phyloP scores from a whole-genome alignment of 2,113 vertebrate genomes.

The Bostrychus sinensis region DNA sequence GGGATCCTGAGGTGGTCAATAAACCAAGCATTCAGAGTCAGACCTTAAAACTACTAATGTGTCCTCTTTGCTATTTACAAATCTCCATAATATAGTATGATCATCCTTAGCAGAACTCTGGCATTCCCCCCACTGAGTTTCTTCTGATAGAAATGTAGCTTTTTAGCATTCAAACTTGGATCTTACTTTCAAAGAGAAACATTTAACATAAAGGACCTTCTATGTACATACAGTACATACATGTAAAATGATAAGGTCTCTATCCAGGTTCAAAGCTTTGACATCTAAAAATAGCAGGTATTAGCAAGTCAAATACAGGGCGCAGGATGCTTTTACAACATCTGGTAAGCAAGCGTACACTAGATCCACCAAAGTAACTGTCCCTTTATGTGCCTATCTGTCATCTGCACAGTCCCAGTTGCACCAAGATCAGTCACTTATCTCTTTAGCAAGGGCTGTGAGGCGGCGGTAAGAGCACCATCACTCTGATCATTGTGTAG shows the following conservation, averaged over 20 bases:
- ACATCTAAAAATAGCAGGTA: conserved; percentile 40
- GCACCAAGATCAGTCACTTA: conserved; percentile 53
- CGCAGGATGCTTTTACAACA: conserved; percentile 37
- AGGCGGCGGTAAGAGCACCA: conserved; percentile 37
- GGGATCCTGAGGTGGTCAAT: conserved; percentile 53
- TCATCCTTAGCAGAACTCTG: not conserved
- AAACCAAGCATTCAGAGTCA: not conserved
- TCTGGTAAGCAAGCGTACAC: conserved; percentile 41
- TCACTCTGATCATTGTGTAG: conserved; percentile 61
- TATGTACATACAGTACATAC: not conserved
- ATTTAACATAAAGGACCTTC: conserved; percentile 11
- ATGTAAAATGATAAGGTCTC: conserved; percentile 10
- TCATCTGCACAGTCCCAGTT: conserved; percentile 39
- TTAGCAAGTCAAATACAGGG: conserved; percentile 57
- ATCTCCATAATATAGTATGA: conserved; percentile 5
- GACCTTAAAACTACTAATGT: not conserved
- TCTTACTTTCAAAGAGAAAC: conserved; percentile 23
- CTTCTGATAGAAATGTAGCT: conserved; percentile 13
- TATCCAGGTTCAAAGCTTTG: conserved; percentile 23
- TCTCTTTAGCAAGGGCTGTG: conserved; percentile 48
- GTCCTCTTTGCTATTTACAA: not conserved
- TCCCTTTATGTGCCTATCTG: conserved; percentile 48
- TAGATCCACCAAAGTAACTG: conserved; percentile 32
- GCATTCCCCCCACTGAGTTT: not conserved
- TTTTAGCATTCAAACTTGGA: conserved; percentile 5